Evolutionary conservation across 2,797 vertebrate species (phyloP).

Genomic region (Falco biarmicus): DNA sequence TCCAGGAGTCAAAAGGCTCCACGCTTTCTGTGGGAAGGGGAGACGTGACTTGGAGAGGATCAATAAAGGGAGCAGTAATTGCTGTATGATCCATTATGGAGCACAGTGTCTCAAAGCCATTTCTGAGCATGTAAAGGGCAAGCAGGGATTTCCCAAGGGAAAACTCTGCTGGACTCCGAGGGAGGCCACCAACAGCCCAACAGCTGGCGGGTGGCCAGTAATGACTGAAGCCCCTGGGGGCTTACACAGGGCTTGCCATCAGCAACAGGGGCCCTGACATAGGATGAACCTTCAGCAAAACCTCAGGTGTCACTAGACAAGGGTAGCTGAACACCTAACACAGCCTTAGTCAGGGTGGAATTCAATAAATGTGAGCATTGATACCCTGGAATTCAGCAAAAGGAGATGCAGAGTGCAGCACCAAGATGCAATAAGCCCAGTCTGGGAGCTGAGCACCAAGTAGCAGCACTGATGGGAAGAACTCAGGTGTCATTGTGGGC

Average conservation of each 20-base stretch:
- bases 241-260: neutral
- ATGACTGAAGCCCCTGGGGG: neutral
- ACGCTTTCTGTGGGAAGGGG: accelerated
- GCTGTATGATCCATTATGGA: neutral
- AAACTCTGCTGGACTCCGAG: neutral
- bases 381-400: neutral
- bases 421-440: neutral
- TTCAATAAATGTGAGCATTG: neutral
- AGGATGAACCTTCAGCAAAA: neutral
- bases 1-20: neutral
- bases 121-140: neutral
- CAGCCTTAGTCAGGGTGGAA: accelerated
- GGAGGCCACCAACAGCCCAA: neutral
- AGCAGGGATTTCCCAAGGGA: neutral
- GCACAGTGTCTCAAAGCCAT: neutral
- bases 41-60: neutral
- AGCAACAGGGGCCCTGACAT: accelerated
- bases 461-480: neutral
- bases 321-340: neutral
- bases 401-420: neutral
- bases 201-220: neutral
- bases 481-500: neutral
- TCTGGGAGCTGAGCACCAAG: neutral
- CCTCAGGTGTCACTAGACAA: accelerated
- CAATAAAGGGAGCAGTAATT: neutral